phyloP scores from a whole-genome alignment of 2,113 vertebrate genomes.

The Suncus etruscus region DNA sequence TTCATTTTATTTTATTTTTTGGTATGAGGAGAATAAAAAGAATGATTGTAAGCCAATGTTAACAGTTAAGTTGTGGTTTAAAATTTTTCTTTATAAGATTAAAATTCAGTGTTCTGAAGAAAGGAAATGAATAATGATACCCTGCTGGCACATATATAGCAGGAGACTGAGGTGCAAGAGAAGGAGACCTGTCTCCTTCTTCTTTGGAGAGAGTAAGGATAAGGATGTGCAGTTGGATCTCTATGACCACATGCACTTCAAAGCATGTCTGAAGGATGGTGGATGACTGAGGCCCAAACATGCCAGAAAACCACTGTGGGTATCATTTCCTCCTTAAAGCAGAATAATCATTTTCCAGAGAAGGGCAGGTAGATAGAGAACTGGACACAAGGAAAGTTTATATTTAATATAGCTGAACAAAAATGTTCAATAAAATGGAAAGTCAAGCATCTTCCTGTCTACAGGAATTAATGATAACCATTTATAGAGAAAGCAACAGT shows the following conservation, averaged over 20 bases:
- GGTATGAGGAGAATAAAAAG: too few species aligned
- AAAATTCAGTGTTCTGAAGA: too few species aligned
- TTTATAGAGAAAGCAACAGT: background rate
- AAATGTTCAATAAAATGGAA: background rate
- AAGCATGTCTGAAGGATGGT: background rate
- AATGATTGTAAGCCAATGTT: too few species aligned
- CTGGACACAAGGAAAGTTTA: background rate
- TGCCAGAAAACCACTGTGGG: background rate
- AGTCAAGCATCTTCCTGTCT: background rate
- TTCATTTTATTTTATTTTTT: too few species aligned
- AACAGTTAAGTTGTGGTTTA: too few species aligned
- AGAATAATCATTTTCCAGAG: background rate
- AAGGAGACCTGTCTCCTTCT: background rate
- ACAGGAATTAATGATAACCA: background rate
- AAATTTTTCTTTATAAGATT: too few species aligned
- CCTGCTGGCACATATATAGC: too few species aligned
- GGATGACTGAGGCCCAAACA: accelerated
- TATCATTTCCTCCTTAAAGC: background rate
- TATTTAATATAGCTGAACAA: background rate
- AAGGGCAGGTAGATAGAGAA: background rate
- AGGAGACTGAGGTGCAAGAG: too few species aligned
- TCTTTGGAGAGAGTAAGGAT: background rate
- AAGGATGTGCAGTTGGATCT: background rate
- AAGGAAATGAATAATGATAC: too few species aligned
- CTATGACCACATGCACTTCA: background rate